Conservation (phyloP, 2,888 invertebrate genomes). For the Alloplasta piceator region DNA sequence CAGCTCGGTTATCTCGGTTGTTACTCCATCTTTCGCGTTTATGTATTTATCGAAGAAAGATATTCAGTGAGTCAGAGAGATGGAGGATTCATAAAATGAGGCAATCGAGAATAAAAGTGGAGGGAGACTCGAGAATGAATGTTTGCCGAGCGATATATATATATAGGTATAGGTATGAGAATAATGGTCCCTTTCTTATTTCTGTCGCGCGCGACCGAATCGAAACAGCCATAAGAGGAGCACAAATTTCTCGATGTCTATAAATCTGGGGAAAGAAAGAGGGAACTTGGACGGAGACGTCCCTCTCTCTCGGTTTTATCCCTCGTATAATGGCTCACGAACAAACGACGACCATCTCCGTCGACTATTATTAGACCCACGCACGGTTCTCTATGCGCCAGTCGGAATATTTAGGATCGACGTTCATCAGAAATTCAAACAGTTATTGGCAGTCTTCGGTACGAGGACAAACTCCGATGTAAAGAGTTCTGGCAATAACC, state of each 20-base stretch:
- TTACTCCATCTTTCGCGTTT: conserved; percentile 45
- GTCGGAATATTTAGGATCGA: background rate
- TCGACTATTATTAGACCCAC: conserved; percentile 66
- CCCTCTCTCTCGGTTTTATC: conserved; percentile 14
- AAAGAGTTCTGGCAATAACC: background rate
- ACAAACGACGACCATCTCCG: conserved; percentile 59
- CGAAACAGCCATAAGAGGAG: conserved; percentile 7
- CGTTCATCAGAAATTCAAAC: background rate
- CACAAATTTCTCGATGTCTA: background rate
- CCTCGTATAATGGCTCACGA: conserved; percentile 56
- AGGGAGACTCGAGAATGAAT: conserved; percentile 28
- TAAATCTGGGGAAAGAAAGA: conserved; percentile 7
- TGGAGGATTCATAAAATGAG: conserved; percentile 67
- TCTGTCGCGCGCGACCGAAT: conserved; percentile 26
- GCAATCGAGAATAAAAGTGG: conserved; percentile 66
- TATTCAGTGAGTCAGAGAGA: background rate
- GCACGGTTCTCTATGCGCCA: conserved; percentile 15
- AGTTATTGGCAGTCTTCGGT: background rate
- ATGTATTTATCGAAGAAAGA: conserved; percentile 41
- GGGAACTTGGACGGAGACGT: conserved; percentile 5
- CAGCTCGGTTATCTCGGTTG: conserved; percentile 51
- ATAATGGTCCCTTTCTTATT: conserved; percentile 12
- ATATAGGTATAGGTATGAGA: too few species aligned
- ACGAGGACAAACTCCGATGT: background rate
- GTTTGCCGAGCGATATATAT: background rate